These are phyloP conservation scores for Chloroclystis v-ata DNA, from an alignment of 2,888 invertebrate species.

Conservation along the genomic window DNA sequence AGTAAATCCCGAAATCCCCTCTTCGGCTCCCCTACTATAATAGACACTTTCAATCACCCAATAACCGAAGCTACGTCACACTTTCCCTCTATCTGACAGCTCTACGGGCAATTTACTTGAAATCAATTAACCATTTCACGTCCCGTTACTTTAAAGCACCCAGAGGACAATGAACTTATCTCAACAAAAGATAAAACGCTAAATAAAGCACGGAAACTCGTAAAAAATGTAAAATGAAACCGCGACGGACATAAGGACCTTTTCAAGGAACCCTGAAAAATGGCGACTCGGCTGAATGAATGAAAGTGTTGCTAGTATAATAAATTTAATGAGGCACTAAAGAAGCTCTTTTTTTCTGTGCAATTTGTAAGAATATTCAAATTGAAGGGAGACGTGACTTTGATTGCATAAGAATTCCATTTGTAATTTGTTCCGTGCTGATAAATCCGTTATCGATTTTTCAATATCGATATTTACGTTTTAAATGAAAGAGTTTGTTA, in stretches of 20 bases:
- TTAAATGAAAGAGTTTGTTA: not conserved
- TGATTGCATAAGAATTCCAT: not conserved
- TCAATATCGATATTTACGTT: not conserved
- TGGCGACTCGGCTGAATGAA: conserved; percentile 16
- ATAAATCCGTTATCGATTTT: not conserved
- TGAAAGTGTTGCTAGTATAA: conserved; percentile 23
- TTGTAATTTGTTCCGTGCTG: not conserved
- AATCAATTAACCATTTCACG: conserved; percentile 1
- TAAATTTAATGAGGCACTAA: conserved; percentile 25
- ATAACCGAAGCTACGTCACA: too few relatives aligned
- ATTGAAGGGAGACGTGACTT: conserved; percentile 9
- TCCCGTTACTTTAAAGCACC: not conserved
- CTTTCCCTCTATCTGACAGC: too few relatives aligned
- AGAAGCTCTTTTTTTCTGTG: conserved; percentile 13
- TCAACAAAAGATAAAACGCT: conserved; percentile 2
- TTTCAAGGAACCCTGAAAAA: conserved; percentile 5
- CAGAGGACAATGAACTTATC: not conserved
- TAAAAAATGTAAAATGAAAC: conserved; percentile 1
- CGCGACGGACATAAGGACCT: not conserved
- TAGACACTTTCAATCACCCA: too few relatives aligned
- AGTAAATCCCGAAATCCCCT: too few relatives aligned
- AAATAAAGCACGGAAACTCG: conserved; percentile 1
- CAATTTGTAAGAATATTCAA: conserved; percentile 12
- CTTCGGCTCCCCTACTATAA: too few relatives aligned
- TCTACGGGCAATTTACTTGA: not conserved